phyloP scores from a whole-genome alignment of 2,113 vertebrate genomes.

The Struthio camelus region DNA sequence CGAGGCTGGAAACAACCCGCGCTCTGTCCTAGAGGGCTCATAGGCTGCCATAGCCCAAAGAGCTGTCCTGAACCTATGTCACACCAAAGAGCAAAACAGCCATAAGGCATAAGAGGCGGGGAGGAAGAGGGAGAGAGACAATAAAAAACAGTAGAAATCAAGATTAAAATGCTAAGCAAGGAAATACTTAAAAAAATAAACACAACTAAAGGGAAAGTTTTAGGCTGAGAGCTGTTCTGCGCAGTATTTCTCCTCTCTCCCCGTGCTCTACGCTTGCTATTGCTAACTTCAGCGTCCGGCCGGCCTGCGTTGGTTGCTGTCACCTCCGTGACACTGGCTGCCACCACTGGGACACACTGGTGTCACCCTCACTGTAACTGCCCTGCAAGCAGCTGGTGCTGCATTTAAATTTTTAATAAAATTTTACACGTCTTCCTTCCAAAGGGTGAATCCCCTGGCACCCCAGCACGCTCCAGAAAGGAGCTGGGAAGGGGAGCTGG shows the following conservation, averaged over 20 bases:
- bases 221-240: not conserved
- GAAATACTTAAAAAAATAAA: not conserved
- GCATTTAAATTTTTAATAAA: no score
- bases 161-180: not conserved
- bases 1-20: not conserved
- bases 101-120: not conserved
- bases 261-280: not conserved
- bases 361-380: not conserved
- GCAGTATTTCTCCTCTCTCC: not conserved
- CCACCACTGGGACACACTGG: accelerated
- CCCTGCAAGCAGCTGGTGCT: not conserved
- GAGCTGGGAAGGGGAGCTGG: not conserved
- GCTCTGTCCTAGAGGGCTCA: not conserved
- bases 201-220: not conserved
- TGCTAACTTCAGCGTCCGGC: not conserved
- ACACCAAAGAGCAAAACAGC: not conserved
- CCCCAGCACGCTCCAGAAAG: accelerated
- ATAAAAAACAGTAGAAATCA: not conserved
- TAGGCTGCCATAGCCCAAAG: not conserved
- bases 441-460: not conserved
- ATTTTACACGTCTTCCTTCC: not conserved
- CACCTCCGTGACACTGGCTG: accelerated
- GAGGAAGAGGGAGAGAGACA: not conserved
- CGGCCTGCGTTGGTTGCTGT: not conserved
- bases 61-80: not conserved